Base-by-base conservation (phyloP, 2,113 vertebrate genomes). In the Rostratula benghalensis region DNA sequence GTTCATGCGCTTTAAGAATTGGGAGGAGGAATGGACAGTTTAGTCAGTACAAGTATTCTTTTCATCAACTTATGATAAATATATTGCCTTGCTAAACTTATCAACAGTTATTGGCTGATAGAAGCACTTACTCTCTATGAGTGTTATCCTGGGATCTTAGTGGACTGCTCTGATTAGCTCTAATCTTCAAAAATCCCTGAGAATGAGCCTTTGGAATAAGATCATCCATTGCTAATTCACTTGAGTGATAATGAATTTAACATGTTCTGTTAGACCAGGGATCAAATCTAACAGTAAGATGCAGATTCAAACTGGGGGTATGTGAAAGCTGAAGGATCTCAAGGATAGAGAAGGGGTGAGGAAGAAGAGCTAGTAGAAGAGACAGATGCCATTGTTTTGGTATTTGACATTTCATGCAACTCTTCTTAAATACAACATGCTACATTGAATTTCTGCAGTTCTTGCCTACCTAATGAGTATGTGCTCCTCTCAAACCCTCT, bases 1-100 rank as follows among this genome's bases (percentile, higher is more conserved):
- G 10, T 51, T 46, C 92, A 95, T 96, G 54, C 79, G 5, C 95
- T 96, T 96, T 33, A 80, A 46, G n/a, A 73, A 71, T 71, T 56
- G 24, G 21, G 82, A 60, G 14, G 48, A 41, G 10, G 45, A 87
- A 87, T 59, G 2, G 18, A 45, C 9, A 76, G 16, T 33, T 74
- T 15, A 46, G n/a, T 94, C 37, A 81, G 30, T 77, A 39, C 6
- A 83, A 54, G 7, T 33, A 67, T 71, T 76, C 16, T 39, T 61
- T 59, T 28, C 37, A 68, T 60, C 23, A 51, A 22, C 7, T 28
- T 73, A 1, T 41, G 22, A 31, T 56, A 69, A 76, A 76, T n/a
- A 69, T 65, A 45, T 21, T 28, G 15, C 25, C 68, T 70, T 59
- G 19, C 35, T 73, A 13, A 75, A 88, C 3, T 41, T 46, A 45